These are phyloP conservation scores for Desoria tigrina DNA, from an alignment of 2,888 invertebrate species.

Conservation along the genomic window DNA sequence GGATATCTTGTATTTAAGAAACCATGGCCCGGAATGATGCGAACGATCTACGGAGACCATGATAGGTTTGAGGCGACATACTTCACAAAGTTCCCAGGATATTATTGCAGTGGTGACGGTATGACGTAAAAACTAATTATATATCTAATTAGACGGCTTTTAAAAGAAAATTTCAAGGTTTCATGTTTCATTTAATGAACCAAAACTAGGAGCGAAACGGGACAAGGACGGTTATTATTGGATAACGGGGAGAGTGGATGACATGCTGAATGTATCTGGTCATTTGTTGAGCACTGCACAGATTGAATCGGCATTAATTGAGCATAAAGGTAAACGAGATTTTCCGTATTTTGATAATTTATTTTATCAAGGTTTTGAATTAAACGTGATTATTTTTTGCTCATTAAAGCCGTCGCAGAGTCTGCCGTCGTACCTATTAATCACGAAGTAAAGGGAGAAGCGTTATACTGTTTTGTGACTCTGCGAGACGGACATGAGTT, in stretches of 20 bases:
- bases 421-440: slow-evolving; percentile 95
- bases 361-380: neutral
- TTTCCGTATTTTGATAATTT: neutral
- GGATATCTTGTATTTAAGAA: slow-evolving; percentile 90
- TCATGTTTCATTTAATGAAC: no score
- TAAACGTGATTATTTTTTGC: no score
- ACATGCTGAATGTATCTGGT: slow-evolving; percentile 98
- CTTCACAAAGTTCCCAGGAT: slow-evolving; percentile 94
- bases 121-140: no score
- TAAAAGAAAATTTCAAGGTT: neutral
- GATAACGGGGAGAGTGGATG: slow-evolving; percentile 96
- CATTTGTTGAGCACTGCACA: slow-evolving; percentile 97
- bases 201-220: slow-evolving; percentile 80
- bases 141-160: no score
- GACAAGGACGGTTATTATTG: slow-evolving; percentile 94
- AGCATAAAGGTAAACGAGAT: slow-evolving; percentile 47
- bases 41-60: slow-evolving; percentile 89
- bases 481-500: slow-evolving; percentile 75
- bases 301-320: slow-evolving; percentile 61
- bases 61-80: slow-evolving; percentile 87
- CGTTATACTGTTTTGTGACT: slow-evolving; percentile 94
- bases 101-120: slow-evolving; percentile 98
- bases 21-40: slow-evolving; percentile 99
- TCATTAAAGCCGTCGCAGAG: slow-evolving; percentile 75
- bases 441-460: slow-evolving; percentile 93